These are phyloP conservation scores for Caenorhabditis sp. DNA, from an alignment of 2,888 invertebrate genomes.

Conservation along the genomic window DNA sequence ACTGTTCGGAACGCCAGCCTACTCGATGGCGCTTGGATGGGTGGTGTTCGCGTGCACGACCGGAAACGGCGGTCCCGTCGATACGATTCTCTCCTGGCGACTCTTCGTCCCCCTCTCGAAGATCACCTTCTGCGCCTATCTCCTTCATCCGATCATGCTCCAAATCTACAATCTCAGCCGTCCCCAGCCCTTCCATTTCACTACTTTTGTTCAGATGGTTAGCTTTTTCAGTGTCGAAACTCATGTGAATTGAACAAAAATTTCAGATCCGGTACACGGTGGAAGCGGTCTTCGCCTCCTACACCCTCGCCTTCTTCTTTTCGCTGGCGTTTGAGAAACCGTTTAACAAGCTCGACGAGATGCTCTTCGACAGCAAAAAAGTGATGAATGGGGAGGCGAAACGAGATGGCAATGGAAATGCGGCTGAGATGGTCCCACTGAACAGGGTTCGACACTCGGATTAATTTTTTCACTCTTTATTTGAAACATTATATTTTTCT, in stretches of 20 bases:
- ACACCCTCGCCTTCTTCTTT: slow-evolving; percentile 71
- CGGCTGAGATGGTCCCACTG: slow-evolving; percentile 23
- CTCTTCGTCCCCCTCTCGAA: slow-evolving; percentile 91
- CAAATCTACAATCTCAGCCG: slow-evolving; percentile 77
- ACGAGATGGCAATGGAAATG: slow-evolving; percentile 8
- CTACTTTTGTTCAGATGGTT: slow-evolving; percentile 78
- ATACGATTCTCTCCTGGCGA: slow-evolving; percentile 88
- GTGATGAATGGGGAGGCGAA: slow-evolving; percentile 25
- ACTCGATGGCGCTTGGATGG: slow-evolving; percentile 81
- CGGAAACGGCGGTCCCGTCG: slow-evolving; percentile 81
- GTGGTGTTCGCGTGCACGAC: slow-evolving; percentile 81
- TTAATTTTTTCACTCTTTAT: slow-evolving; percentile 1
- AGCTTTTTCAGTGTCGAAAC: slow-evolving; percentile 9
- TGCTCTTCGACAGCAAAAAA: slow-evolving; percentile 56
- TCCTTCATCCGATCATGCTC: slow-evolving; percentile 81
- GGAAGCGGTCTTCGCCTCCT: slow-evolving; percentile 73
- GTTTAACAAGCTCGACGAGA: slow-evolving; percentile 72
- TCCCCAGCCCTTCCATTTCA: slow-evolving; percentile 78
- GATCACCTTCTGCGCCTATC: slow-evolving; percentile 94
- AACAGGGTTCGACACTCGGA: slow-evolving; percentile 19
- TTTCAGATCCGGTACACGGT: slow-evolving; percentile 74
- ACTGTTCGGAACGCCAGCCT: slow-evolving; percentile 77
- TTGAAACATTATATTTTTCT: not conserved
- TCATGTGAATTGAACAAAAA: no score
- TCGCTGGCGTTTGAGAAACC: slow-evolving; percentile 77